Evolutionary conservation across 2,888 invertebrate species (phyloP), one percentile per base, ranked within the genome.

Genomic region (Pyrrhosoma nymphula): DNA sequence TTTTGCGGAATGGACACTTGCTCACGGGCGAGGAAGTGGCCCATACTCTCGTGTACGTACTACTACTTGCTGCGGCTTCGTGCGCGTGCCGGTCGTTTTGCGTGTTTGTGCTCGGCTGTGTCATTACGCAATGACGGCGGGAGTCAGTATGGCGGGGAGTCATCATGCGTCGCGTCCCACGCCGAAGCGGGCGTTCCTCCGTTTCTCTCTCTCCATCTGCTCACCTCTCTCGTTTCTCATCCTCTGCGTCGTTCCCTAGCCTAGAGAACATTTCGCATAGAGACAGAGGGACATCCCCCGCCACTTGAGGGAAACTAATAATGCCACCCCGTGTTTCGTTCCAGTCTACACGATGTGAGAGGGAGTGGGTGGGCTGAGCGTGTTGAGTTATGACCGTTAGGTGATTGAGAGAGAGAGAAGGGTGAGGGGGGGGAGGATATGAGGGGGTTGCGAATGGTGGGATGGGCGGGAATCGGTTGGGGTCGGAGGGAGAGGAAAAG

Each of bases 81-180:
- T 18, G 69, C 10, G 69, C 69, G 69, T 69, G 69, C 26, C n/a
- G 26, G 30, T 82, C 30, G 82, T 82, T 82, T 82, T 35, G 82
- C 82, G 82, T 82, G 82, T n/a, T 69, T 69, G 69, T 69, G 23
- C 82, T 69, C 35, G 30, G 30, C 82, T 35, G 82, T 82, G 82
- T 35, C 35, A 30, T 82, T 35, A 35, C 35, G 26, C 69, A 60
- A 0, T n/a, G 69, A 23, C n/a, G 69, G 69, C 6, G 69, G n/a
- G 69, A 69, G n/a, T 69, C 69, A 12, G 10, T 60, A 20, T 60
- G 60, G 18, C 60, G 47, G 47, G 47, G 47, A 47, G 47, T n/a
- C n/a, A n/a, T n/a, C n/a, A n/a, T 16, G 56, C 16, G 56, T 56
- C 56, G 56, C 56, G 56, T 60, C 60, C 47, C 47, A 4, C 47